Evolutionary conservation across 2,113 vertebrate genomes (phyloP).

Genomic region (Macrotis lagotis): DNA sequence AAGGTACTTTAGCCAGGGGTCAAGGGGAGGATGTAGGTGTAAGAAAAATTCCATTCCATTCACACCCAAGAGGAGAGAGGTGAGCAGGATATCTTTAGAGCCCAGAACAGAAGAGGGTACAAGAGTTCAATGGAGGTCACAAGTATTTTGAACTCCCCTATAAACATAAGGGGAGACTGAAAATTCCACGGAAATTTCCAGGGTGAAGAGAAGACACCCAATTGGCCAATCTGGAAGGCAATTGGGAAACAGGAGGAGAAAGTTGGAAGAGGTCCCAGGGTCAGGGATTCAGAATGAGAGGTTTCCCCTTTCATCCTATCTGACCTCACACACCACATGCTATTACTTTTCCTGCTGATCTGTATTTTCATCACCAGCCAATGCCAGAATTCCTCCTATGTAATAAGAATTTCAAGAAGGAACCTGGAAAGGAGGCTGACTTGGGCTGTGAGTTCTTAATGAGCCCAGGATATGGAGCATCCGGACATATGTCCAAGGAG

Average conservation of each 20-base stretch:
- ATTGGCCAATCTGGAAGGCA: slow-evolving; percentile 41
- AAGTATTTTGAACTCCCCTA: not conserved
- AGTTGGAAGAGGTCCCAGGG: slow-evolving; percentile 53
- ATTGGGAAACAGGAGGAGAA: slow-evolving; percentile 54
- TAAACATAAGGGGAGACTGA: not conserved
- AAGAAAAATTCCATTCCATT: not conserved
- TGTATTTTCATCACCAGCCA: slow-evolving; percentile 53
- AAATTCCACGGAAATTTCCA: not conserved
- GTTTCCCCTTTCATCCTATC: slow-evolving; percentile 53
- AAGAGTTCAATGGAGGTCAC: not conserved
- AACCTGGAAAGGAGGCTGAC: not conserved
- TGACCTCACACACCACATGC: not conserved
- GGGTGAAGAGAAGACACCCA: not conserved
- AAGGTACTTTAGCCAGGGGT: not conserved
- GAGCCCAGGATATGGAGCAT: not conserved
- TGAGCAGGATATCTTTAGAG: not conserved
- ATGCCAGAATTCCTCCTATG: slow-evolving; percentile 27
- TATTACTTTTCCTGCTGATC: slow-evolving; percentile 37
- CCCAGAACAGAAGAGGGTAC: not conserved
- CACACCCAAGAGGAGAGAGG: not conserved
- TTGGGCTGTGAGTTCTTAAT: not conserved
- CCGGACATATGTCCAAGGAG: not conserved
- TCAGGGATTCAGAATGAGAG: slow-evolving; percentile 54
- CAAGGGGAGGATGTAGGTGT: not conserved
- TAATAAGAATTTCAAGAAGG: slow-evolving; percentile 63